Conservation (phyloP, 2,113 vertebrate species). For the Plestiodon gilberti region DNA sequence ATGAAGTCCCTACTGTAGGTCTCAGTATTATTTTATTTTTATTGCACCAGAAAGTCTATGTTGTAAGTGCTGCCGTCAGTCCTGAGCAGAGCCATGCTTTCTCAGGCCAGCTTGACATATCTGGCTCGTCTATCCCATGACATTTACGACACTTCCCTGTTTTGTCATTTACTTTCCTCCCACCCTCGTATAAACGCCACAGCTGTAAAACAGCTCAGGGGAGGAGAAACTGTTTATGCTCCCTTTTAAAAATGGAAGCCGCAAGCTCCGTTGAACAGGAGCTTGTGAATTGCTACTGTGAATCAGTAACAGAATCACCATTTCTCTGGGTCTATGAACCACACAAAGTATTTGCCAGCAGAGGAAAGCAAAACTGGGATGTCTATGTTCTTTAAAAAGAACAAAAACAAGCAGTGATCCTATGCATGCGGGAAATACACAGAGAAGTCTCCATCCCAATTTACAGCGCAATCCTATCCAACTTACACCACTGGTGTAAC, state of each 20-base stretch:
- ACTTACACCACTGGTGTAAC: too few relatives aligned
- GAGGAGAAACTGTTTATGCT: not conserved
- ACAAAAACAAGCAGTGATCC: too few relatives aligned
- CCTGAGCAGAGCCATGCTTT: not conserved
- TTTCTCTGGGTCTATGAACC: not conserved
- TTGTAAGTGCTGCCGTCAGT: not conserved
- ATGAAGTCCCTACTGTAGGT: accelerated
- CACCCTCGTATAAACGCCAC: conserved; percentile 9
- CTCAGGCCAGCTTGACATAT: not conserved
- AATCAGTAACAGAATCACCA: not conserved
- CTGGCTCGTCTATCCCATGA: not conserved
- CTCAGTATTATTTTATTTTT: not conserved
- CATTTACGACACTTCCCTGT: not conserved
- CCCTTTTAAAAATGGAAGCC: not conserved
- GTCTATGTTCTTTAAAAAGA: not conserved
- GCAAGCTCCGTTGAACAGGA: not conserved
- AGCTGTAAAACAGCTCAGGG: not conserved
- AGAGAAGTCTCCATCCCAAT: too few relatives aligned
- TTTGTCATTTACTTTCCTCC: conserved; percentile 3
- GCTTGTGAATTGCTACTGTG: not conserved
- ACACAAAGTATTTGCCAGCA: not conserved
- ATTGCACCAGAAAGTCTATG: not conserved
- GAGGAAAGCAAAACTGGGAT: not conserved
- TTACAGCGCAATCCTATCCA: too few relatives aligned
- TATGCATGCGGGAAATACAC: too few relatives aligned